Base-by-base conservation (phyloP, 2,113 vertebrate genomes). In the Opisthocomus hoazin region DNA sequence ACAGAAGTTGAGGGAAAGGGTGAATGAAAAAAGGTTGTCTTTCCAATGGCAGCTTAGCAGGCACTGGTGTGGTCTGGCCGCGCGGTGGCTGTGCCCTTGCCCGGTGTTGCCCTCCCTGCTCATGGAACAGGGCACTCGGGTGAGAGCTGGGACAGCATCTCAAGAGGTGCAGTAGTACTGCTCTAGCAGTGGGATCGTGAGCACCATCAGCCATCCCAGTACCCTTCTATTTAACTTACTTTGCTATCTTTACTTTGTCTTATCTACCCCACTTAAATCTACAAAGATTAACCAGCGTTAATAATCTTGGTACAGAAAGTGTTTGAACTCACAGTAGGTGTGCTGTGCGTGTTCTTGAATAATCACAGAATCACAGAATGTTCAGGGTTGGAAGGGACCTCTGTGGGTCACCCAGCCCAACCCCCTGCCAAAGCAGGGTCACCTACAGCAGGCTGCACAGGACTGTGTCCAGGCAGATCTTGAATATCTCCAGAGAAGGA, bases 11-110 rank as follows among this genome's bases (percentile, higher is more conserved):
- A 53, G 37, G 36, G 32, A 21, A 46, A 45, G 6, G 9, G 9
- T 36, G 13, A 54, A 19, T 32, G 16, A 46, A 9, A 27, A 61
- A 50, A 36, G 21, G n/a, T 6, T 27, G 6, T 10, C 10, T 71
- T 15, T 61, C 83, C 32, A 9, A 0, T 43, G 22, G 10, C 15
- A 5, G 16, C 14, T 39, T 19, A 22, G 34, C n/a, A 16, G 61
- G 56, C 10, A 5, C 51, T 45, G 0, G 2, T 24, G 36, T 1
- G 8, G n/a, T 45, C 18, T 66, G 3, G 0, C 61, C 3, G 48
- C 26, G 51, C 65, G 45, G 74, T n/a, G 6, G 43, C 13, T 46
- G 22, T 57, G 68, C 32, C 61, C 23, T 60, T 34, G 21, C n/a
- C 16, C 37, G 29, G 8, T 53, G 48, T 23, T 45, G 22, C 61